Evolutionary conservation across 2,797 vertebrate genomes (phyloP).

Genomic region (Gastrophryne carolinensis): DNA sequence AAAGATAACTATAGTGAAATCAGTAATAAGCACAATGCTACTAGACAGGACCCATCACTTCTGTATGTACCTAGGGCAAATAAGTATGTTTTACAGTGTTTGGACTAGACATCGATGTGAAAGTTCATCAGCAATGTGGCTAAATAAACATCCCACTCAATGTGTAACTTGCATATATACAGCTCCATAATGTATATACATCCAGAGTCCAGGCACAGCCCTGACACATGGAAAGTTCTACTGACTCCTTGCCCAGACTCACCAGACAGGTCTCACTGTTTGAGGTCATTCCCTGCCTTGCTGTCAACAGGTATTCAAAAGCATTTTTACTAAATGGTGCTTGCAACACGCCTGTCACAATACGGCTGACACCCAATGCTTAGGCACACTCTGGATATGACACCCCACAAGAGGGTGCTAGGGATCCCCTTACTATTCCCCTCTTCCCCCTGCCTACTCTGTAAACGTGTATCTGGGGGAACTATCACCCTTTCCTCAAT

Average conservation of each 20-base stretch:
- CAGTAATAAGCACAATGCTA: background rate
- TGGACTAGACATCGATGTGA: slow-evolving; percentile 37
- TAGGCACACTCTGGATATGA: background rate
- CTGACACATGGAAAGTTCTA: slow-evolving; percentile 45
- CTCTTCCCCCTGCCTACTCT: no score
- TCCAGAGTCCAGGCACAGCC: slow-evolving; percentile 27
- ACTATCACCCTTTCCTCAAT: no score
- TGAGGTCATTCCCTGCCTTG: slow-evolving; percentile 30
- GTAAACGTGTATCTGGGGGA: no score
- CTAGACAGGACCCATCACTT: background rate
- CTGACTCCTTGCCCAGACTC: slow-evolving; percentile 35
- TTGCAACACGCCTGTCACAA: slow-evolving; percentile 12
- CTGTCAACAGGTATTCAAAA: slow-evolving; percentile 38
- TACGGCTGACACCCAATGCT: background rate
- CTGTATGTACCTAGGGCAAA: slow-evolving; percentile 5
- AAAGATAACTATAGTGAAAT: background rate
- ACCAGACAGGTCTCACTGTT: slow-evolving; percentile 40
- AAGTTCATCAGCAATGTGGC: slow-evolving; percentile 41
- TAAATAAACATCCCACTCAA: slow-evolving; percentile 48
- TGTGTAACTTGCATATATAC: slow-evolving; percentile 35
- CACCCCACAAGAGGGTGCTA: background rate
- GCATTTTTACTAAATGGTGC: background rate
- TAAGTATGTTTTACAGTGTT: slow-evolving; percentile 12
- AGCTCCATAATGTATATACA: slow-evolving; percentile 39
- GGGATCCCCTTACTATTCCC: background rate